These are phyloP conservation scores for Molorchus minor DNA, from an alignment of 2,888 invertebrate genomes.

Conservation along the genomic window DNA sequence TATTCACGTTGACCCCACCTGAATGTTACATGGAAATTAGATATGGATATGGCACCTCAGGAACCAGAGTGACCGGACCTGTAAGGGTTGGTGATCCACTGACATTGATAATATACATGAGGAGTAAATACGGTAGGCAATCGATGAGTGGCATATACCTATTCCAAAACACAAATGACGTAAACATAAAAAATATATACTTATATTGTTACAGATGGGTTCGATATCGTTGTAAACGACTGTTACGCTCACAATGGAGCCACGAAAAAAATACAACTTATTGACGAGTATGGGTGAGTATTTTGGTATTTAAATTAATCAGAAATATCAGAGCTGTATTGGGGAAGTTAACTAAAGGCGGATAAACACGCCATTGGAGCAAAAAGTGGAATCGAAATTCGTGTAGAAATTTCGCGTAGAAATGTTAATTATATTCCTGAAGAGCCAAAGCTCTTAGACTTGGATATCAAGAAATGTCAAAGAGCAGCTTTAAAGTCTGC, in stretches of 20 bases:
- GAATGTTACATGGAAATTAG: conserved; percentile 97
- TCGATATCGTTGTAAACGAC: conserved; percentile 94
- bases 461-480: no score
- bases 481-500: no score
- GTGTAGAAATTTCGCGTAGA: no score
- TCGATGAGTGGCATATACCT: neutral
- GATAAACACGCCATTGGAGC: no score
- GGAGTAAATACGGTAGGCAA: conserved; percentile 86
- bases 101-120: conserved; percentile 92
- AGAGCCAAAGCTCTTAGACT: no score
- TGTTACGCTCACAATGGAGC: conserved; percentile 95
- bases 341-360: no score
- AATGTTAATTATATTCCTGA: no score
- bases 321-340: no score
- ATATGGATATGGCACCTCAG: conserved; percentile 88
- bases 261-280: conserved; percentile 88
- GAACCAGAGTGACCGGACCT: conserved; percentile 86
- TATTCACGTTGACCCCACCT: conserved; percentile 91
- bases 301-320: conserved; percentile 1
- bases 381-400: no score
- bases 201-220: conserved; percentile 76
- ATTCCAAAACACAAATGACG: conserved; percentile 5
- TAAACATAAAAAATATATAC: conserved; percentile 7
- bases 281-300: conserved; percentile 88
- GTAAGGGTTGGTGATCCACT: conserved; percentile 92